A percentile compares a stretch with the other conserved stretches of the same genome.
Evolutionary conservation across 1,140 invertebrate species (phyloP).

Genomic region (Augochlora pura): DNA sequence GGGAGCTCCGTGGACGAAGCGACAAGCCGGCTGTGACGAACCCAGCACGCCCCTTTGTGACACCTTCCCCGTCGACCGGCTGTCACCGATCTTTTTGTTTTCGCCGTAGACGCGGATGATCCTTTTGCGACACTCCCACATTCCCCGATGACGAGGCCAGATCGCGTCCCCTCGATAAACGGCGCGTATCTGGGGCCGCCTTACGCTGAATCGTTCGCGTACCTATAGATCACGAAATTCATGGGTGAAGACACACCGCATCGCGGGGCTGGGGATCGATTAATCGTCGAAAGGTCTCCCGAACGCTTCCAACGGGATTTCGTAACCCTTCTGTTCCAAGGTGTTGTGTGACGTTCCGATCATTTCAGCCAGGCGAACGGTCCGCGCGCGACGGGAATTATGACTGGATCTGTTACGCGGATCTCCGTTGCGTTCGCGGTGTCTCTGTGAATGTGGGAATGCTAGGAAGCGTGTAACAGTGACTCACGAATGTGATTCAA

Average conservation of each 20-base stretch:
- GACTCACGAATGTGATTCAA: too few relatives aligned
- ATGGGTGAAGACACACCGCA: constrained; percentile 19
- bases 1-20: constrained; percentile 22
- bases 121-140: constrained; percentile 76
- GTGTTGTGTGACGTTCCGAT: not conserved
- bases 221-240: constrained; percentile 33
- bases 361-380: not conserved
- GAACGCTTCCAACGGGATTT: not conserved
- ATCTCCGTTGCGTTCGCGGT: too few relatives aligned
- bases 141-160: constrained; percentile 77
- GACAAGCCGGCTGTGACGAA: constrained; percentile 56
- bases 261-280: constrained; percentile 22
- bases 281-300: not conserved
- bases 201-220: constrained; percentile 38
- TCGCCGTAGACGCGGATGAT: constrained; percentile 61
- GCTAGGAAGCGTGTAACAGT: too few relatives aligned
- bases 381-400: too few relatives aligned
- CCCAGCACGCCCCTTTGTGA: constrained; percentile 71
- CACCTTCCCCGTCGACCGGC: constrained; percentile 62
- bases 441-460: too few relatives aligned
- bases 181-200: constrained; percentile 48
- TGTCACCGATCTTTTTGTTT: constrained; percentile 63
- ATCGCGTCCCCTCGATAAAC: constrained; percentile 71
- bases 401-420: too few relatives aligned
- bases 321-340: not conserved